Evolutionary conservation across 2,797 vertebrate species (phyloP), one percentile per base, ranked within the genome.

Genomic region (Calcarius lapponicus): DNA sequence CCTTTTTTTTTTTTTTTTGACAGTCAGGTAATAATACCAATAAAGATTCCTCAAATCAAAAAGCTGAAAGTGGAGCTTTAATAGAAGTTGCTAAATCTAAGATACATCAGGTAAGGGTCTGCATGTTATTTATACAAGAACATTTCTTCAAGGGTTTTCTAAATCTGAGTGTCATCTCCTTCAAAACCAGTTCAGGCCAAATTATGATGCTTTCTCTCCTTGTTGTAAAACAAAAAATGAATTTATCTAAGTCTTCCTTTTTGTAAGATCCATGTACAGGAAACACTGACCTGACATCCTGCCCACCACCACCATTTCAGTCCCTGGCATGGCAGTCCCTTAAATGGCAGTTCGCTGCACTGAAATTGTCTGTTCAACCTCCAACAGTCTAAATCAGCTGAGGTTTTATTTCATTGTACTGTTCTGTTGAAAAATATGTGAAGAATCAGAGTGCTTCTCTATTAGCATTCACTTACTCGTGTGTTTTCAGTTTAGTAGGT

Each of bases 51-150:
- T 96, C 96, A 0, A 98, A 98, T 96, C 98, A 99, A 94, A 99
- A 98, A 96, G 96, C 98, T 66, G 99, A 99, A 97, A 98, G 98
- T 89, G 98, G 98, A 75, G 98, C 98, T 54, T 97, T 99, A 91
- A 98, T 99, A 57, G 99, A 99, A 97, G 98, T 98, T 65, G 98
- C 99, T 34, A 99, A 99, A 90, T 99, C 99, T 60, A 99, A 99
- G 95, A 99, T 99, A 97, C 99, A 99, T 96, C 99, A 99, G 98
- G 99, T 98, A 95, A 93, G 90, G 28, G 26, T 70, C 62, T 78
- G 21, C 13, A 4, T 62, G 4, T 36, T 48, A 58, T 69, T 88
- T 83, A 22, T 78, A 32, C 6, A 61, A 34, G 20, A 72, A 34
- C 2, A 34, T 48, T 31, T 13, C 7, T 79, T 87, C 17, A 29